phyloP scores from a whole-genome alignment of 2,888 invertebrate genomes.

The Drosophila robusta region DNA sequence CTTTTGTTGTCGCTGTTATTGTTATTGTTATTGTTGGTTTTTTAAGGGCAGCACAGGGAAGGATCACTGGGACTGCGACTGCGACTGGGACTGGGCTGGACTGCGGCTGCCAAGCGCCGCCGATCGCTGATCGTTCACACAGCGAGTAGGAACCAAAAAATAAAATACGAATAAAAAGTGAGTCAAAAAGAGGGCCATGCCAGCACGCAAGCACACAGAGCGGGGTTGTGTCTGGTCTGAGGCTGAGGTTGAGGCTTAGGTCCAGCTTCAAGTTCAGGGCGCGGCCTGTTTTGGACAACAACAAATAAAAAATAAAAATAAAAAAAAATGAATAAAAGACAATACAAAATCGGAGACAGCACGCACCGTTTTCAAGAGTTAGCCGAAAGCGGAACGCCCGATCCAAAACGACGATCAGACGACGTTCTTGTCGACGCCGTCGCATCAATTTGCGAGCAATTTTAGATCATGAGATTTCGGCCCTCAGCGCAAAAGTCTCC shows the following conservation, averaged over 20 bases:
- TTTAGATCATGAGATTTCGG: slow-evolving; percentile 13
- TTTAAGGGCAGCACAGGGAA: slow-evolving; percentile 37
- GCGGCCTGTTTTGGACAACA: slow-evolving; percentile 42
- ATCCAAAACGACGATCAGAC: slow-evolving; percentile 25
- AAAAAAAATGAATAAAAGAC: slow-evolving; percentile 11
- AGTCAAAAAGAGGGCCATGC: slow-evolving; percentile 18
- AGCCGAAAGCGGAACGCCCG: slow-evolving; percentile 40
- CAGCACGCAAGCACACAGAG: slow-evolving; percentile 46
- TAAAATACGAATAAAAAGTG: slow-evolving; percentile 27
- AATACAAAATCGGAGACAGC: slow-evolving; percentile 42
- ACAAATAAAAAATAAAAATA: slow-evolving; percentile 11
- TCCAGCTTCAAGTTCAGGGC: slow-evolving; percentile 39
- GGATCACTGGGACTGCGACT: slow-evolving; percentile 16
- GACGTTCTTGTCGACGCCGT: slow-evolving; percentile 26
- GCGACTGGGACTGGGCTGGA: slow-evolving; percentile 14
- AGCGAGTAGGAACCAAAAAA: slow-evolving; percentile 3
- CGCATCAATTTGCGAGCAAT: slow-evolving; percentile 38
- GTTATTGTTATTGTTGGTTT: slow-evolving; percentile 50
- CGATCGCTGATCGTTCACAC: slow-evolving; percentile 58
- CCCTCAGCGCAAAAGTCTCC: background rate
- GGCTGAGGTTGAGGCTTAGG: slow-evolving; percentile 12
- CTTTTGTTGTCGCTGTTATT: slow-evolving; percentile 50
- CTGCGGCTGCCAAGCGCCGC: slow-evolving; percentile 57
- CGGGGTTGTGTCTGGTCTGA: slow-evolving; percentile 47
- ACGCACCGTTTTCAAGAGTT: slow-evolving; percentile 49